Base-by-base conservation (phyloP, 2,113 vertebrate species). In the Hippocampus abdominalis region DNA sequence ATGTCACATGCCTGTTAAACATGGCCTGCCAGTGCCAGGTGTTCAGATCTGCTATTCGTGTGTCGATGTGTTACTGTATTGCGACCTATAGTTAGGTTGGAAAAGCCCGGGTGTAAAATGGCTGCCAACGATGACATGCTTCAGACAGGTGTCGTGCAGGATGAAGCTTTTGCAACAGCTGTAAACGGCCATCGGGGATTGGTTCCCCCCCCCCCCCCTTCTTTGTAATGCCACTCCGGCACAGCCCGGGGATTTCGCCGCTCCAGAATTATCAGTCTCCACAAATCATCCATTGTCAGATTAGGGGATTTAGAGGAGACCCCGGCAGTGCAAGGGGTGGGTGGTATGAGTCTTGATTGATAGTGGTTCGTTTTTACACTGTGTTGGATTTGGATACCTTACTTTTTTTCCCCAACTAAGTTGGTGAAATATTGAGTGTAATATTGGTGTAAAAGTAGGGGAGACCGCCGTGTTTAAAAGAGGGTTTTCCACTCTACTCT, bases 151-250 rank as follows among this genome's bases (percentile, higher is more conserved):
- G 88, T 67, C 80, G 60, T 60, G 75, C 74, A 51, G 75, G 27
- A 59, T 42, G 53, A 75, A 70, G 74, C 63, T 6, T 83, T 81
- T 81, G 82, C 4, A 69, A 65, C 83, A 87, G 86, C 84, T 87
- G 84, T 88, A 89, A 88, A 86, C 79, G 82, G 73, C 84, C 81
- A 86, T 88, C 80, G 80, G 69, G 77, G 83, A 75, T 72, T 25
- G 49, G 75, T 70, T 46, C 29, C 29, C 32, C 3, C 53, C 70
- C 29, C 29, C 32, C 3, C 53, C 70, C 20, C 69, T 79, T 72
- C 74, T 64, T 68, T 66, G 76, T 82, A 77, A 83, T 81, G 74
- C 73, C 64, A 21, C 68, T 83, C 64, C 53, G 69, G 39, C 40
- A 60, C 66, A 56, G 70, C 48, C 29, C 0, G 68, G 23, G 70